These are phyloP conservation scores for Drepanosiphum platanoidis DNA, from an alignment of 2,888 invertebrate species.

Conservation along the genomic window DNA sequence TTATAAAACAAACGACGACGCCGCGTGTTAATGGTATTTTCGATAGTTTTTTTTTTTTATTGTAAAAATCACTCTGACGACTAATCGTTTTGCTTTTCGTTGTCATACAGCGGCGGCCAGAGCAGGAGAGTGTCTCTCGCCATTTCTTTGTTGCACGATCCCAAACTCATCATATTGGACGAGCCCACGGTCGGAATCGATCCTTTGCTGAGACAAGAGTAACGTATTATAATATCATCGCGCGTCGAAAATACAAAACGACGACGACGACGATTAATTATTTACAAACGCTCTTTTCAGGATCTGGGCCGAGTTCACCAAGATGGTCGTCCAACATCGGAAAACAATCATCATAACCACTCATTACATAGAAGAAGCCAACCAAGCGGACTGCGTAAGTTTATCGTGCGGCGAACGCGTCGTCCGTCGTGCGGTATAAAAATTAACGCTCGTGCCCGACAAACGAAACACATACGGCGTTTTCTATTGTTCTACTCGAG, in stretches of 20 bases:
- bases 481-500: too few species aligned
- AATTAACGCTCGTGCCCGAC: too few species aligned
- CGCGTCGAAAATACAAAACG: too few species aligned
- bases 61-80: neutral
- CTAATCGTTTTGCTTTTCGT: too few species aligned
- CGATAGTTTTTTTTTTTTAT: neutral
- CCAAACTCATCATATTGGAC: slow-evolving; percentile 68
- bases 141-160: slow-evolving; percentile 70
- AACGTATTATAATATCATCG: too few species aligned
- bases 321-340: slow-evolving; percentile 57
- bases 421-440: too few species aligned
- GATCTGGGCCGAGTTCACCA: slow-evolving; percentile 64
- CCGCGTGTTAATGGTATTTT: too few species aligned
- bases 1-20: too few species aligned
- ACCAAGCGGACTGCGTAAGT: slow-evolving; percentile 30
- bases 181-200: slow-evolving; percentile 70
- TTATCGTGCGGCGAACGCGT: too few species aligned
- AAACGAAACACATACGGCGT: too few species aligned
- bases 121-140: slow-evolving; percentile 70
- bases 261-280: too few species aligned
- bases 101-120: slow-evolving; percentile 70
- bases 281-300: too few species aligned
- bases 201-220: slow-evolving; percentile 68
- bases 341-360: slow-evolving; percentile 65
- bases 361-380: slow-evolving; percentile 65